Conservation (phyloP, 2,113 vertebrate genomes). For the Strix aluco region DNA sequence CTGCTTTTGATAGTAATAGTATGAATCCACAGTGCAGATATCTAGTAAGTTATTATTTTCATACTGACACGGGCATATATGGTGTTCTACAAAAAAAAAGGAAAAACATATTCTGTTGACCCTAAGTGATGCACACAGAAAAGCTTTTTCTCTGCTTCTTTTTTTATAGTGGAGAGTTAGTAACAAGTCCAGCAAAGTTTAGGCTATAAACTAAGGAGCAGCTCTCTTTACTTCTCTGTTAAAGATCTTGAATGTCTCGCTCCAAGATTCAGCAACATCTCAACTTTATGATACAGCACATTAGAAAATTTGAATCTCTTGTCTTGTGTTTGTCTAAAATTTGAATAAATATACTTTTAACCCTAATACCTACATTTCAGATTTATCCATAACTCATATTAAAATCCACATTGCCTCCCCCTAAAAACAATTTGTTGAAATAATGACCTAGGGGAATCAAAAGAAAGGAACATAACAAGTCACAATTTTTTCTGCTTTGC, state of each 20-base stretch:
- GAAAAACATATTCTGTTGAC: background rate
- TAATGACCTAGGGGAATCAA: background rate
- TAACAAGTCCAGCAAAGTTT: background rate
- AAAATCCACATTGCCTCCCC: background rate
- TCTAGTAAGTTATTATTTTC: background rate
- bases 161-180: fast-evolving
- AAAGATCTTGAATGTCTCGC: background rate
- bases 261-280: background rate
- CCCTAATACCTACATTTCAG: background rate
- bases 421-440: background rate
- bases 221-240: background rate
- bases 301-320: background rate
- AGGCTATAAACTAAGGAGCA: background rate
- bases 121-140: background rate
- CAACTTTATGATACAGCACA: background rate
- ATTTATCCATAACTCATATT: background rate
- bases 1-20: background rate
- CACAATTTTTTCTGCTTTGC: background rate
- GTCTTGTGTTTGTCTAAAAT: background rate
- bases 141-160: background rate
- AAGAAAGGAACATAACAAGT: background rate
- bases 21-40: background rate
- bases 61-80: background rate
- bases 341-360: background rate
- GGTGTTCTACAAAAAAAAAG: background rate